phyloP scores from a whole-genome alignment of 2,113 vertebrate genomes.

The Cryptotis parvus region DNA sequence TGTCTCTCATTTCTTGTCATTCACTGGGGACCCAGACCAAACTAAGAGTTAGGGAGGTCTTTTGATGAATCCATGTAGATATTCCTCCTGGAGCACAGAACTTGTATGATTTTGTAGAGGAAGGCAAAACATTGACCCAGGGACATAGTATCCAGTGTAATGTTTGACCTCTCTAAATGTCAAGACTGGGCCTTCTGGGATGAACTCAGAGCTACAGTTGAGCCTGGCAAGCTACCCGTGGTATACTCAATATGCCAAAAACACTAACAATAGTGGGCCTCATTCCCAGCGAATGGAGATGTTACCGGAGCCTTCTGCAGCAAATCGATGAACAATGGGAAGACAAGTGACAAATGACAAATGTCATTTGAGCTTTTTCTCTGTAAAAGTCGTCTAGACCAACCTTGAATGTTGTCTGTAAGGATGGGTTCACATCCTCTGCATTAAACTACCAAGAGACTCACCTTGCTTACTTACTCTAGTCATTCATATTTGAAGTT shows the following conservation, averaged over 20 bases:
- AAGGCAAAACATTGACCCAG: rapidly evolving
- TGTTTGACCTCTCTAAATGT: not conserved
- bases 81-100: not conserved
- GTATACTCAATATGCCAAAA: no score
- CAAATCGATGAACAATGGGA: no score
- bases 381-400: not conserved
- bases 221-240: no score
- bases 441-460: not conserved
- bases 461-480: not conserved
- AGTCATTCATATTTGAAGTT: no score
- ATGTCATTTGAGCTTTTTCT: not conserved
- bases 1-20: not conserved
- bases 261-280: no score
- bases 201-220: no score
- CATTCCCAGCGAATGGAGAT: no score
- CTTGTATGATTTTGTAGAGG: not conserved
- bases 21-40: not conserved
- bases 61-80: not conserved
- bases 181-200: no score
- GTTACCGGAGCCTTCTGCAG: no score
- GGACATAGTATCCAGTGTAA: no score
- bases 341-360: no score
- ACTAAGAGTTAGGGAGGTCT: not conserved
- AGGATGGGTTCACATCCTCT: not conserved
- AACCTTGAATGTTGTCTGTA: not conserved